Base-by-base conservation (phyloP, 2,113 vertebrate genomes). In the Gambusia affinis region DNA sequence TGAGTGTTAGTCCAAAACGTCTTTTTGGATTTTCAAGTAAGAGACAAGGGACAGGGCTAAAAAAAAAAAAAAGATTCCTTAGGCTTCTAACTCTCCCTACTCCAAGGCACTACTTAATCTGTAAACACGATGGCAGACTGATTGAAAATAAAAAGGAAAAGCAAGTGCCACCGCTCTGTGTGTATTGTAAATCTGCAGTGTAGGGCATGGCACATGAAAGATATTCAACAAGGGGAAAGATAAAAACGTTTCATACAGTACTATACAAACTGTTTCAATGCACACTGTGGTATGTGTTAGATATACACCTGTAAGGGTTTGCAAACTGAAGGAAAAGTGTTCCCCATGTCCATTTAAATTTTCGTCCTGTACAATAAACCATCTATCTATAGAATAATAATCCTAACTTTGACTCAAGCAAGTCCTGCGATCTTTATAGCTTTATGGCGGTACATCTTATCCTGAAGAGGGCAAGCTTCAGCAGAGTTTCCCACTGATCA, bases 41-140 rank as follows among this genome's bases (percentile, higher is more conserved):
- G 61, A 80, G 47, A 80, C 76, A 19, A 22, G 17, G 35, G 54
- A 6, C 60, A 28, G 65, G 54, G 67, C 47, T 79, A 64, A 54
- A 75, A 35, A 33, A 33, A 33, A 33, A 33, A 33, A 35, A 80
- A 80, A 47, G 37, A 30, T 80, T 83, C 83, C 35, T 66, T 33
- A 74, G 84, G 83, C 63, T 57, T 81, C 57, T 81, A 37, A 42
- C 64, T 72, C 77, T 92, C 77, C 88, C 70, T 79, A 87, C 67
- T 93, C 90, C 94, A 95, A 95, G 94, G 94, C 94, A 95, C 94
- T 94, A 90, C 92, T 91, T 90, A 39, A 87, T 91, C 89, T 91
- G 91, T 93, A 94, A 94, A 94, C 94, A 92, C 90, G 92, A 92
- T 91, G 91, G 85, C 89, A 91, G 88, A 90, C 84, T 85, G 79